phyloP scores from a whole-genome alignment of 2,113 vertebrate genomes.

The Paracanthobrama guichenoti region DNA sequence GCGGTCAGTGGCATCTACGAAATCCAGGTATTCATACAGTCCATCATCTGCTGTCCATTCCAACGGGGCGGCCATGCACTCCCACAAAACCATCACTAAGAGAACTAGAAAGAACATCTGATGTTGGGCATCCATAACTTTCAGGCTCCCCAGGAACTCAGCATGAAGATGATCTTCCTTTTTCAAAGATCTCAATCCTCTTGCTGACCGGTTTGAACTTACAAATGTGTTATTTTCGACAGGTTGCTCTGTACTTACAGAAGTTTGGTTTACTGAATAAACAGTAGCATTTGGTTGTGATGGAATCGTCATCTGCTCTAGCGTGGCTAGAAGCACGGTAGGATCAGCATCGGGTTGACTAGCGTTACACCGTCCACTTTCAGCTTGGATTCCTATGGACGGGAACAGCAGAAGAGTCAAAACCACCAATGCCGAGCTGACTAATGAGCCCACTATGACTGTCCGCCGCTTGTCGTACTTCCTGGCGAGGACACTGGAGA shows the following conservation, averaged over 20 bases:
- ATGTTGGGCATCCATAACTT: constrained; percentile 67
- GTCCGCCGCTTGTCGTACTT: constrained; percentile 73
- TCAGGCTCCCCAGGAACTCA: constrained; percentile 66
- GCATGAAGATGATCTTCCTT: neutral
- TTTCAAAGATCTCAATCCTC: constrained; percentile 49
- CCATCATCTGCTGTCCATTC: constrained; percentile 81
- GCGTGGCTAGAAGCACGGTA: neutral
- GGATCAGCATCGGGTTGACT: constrained; percentile 42
- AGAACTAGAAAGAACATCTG: constrained; percentile 80
- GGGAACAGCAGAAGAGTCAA: constrained; percentile 79
- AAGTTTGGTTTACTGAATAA: constrained; percentile 5
- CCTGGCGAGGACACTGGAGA: constrained; percentile 72
- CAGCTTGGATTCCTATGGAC: neutral
- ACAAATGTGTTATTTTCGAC: neutral
- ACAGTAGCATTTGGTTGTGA: neutral
- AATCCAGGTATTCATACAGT: constrained; percentile 87
- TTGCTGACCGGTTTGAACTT: constrained; percentile 1
- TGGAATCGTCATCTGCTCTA: neutral
- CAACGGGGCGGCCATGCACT: constrained; percentile 72
- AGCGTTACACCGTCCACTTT: constrained; percentile 63
- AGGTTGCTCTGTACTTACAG: neutral
- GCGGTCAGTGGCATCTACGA: constrained; percentile 80
- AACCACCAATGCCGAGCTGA: constrained; percentile 72
- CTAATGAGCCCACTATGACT: constrained; percentile 71
- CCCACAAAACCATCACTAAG: constrained; percentile 76